Percentiles rank a stretch among this genome's conserved stretches.
phyloP scores from a whole-genome alignment of 2,113 vertebrate genomes.

The Dromaius novaehollandiae region DNA sequence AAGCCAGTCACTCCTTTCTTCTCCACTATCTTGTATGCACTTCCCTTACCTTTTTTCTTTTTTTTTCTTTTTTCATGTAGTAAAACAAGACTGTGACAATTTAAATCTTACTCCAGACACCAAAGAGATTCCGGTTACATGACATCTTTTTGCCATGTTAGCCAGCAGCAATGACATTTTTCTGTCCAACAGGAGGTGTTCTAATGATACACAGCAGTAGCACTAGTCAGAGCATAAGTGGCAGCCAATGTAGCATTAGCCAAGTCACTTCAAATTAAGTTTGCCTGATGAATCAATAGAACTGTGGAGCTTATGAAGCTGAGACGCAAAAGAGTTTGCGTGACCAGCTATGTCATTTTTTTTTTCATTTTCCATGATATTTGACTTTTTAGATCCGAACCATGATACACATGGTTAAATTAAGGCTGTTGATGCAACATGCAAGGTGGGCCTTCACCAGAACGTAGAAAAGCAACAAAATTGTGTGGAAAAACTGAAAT shows the following conservation, averaged over 20 bases:
- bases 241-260: not conserved
- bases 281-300: conserved; percentile 23
- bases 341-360: not conserved
- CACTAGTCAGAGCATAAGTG: not conserved
- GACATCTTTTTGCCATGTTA: not conserved
- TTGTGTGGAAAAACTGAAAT: not conserved
- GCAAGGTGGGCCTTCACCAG: not conserved
- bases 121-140: not conserved
- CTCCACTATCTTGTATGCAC: accelerated
- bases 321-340: not conserved
- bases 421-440: not conserved
- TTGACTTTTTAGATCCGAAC: conserved; percentile 1
- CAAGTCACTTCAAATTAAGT: conserved; percentile 52
- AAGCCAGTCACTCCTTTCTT: not conserved
- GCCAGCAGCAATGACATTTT: not conserved
- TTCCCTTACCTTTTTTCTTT: not conserved
- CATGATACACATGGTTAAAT: not conserved
- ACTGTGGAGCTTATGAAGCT: not conserved
- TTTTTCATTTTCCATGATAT: not conserved
- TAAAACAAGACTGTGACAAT: not conserved
- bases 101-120: not conserved
- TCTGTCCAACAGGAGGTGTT: conserved; percentile 21
- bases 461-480: not conserved
- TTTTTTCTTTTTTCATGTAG: not conserved
- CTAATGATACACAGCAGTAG: not conserved